These are phyloP conservation scores for Malurus elegans DNA, from an alignment of 2,113 vertebrate species.

Conservation along the genomic window DNA sequence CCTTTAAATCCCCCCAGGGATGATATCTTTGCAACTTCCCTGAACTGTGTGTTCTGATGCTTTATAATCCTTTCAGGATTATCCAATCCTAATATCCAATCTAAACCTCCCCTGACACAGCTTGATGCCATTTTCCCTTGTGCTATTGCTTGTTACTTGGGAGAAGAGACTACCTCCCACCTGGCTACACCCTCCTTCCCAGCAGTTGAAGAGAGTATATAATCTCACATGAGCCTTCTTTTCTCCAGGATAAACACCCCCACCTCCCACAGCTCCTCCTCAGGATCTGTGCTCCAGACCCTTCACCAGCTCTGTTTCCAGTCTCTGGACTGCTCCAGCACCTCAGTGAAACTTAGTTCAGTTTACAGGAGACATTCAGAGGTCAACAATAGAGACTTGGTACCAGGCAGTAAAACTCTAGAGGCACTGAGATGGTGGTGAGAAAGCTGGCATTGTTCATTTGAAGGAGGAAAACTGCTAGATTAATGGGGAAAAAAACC, in stretches of 20 bases:
- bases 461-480: not conserved
- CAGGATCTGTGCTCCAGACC: not conserved
- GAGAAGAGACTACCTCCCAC: not conserved
- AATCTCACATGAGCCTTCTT: not conserved
- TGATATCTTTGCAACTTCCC: not conserved
- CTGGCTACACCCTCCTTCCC: not conserved
- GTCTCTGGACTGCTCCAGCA: not conserved
- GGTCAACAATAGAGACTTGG: not conserved
- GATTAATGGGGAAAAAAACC: not conserved
- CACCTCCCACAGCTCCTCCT: not conserved
- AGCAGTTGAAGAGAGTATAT: not conserved
- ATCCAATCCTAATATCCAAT: not conserved
- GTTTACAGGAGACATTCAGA: not conserved
- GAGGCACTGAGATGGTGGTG: not conserved
- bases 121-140: not conserved
- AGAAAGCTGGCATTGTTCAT: not conserved
- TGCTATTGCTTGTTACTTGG: not conserved
- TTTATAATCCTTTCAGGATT: not conserved
- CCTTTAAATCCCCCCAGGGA: not conserved
- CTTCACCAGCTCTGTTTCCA: fast-evolving
- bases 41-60: not conserved
- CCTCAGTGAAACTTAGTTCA: not conserved
- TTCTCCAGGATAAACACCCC: not conserved
- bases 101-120: not conserved
- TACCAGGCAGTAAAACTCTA: not conserved